Evolutionary conservation across 2,888 invertebrate species (phyloP).

Genomic region (Harpalus rubripes): DNA sequence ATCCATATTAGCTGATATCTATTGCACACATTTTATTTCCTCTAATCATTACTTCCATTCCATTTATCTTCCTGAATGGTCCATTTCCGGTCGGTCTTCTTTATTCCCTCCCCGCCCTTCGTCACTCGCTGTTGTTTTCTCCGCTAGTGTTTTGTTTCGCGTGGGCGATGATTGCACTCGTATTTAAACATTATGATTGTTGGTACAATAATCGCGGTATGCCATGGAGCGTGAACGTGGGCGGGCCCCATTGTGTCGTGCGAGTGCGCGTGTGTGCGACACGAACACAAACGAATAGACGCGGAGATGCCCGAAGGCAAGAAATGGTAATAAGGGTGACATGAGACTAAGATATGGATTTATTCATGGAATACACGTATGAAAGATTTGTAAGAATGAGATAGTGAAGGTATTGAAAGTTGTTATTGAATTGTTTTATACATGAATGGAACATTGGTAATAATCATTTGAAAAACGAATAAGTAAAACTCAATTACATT

Average conservation of each 20-base stretch:
- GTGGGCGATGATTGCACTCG: slow-evolving; percentile 65
- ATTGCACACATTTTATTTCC: slow-evolving; percentile 31
- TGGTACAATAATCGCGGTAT: slow-evolving; percentile 66
- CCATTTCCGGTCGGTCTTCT: slow-evolving; percentile 48
- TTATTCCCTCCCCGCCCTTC: not conserved
- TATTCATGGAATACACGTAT: slow-evolving; percentile 18
- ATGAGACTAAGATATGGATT: slow-evolving; percentile 12
- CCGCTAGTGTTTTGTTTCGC: slow-evolving; percentile 54
- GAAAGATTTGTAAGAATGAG: slow-evolving; percentile 19
- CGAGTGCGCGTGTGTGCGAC: slow-evolving; percentile 29
- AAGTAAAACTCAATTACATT: not conserved
- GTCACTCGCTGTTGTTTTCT: not conserved
- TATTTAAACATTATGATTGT: slow-evolving; percentile 67
- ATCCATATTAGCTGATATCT: slow-evolving; percentile 1
- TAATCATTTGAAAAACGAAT: not conserved
- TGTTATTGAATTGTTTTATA: slow-evolving; percentile 4
- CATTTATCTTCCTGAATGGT: slow-evolving; percentile 48
- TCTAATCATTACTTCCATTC: slow-evolving; percentile 40
- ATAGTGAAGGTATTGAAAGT: slow-evolving; percentile 7
- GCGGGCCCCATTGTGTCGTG: slow-evolving; percentile 52
- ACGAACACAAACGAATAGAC: slow-evolving; percentile 18
- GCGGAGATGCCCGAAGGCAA: slow-evolving; percentile 12
- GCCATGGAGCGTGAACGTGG: slow-evolving; percentile 48
- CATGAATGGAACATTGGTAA: not conserved
- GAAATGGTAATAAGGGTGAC: slow-evolving; percentile 40